Evolutionary conservation across 1,140 invertebrate species (phyloP), one percentile per base, ranked within the genome.

Genomic region (Ditylenchus dipsaci): DNA sequence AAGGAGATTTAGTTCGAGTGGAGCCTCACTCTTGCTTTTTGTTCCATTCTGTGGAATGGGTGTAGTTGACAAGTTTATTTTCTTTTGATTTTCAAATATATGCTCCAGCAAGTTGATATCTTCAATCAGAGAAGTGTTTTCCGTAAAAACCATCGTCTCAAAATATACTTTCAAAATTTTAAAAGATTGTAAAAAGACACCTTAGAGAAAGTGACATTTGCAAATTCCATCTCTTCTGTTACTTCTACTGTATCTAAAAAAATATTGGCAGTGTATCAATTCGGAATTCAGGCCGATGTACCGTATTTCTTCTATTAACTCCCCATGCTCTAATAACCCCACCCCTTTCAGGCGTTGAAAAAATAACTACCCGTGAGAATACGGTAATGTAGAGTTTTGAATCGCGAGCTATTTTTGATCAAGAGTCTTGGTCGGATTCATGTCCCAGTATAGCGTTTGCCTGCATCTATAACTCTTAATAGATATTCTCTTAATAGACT

Each of bases 71-170:
- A 19, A 17, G 33, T 8, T 59, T 57, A 0, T 67, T 67, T 26
- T 38, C 49, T 68, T 43, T 13, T 49, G 33, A 21, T 42, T 63
- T n/a, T 68, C 33, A 9, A 21, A 8, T 33, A 29, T 43, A 1
- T 49, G 23, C 42, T 68, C 67, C 13, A 68, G 23, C 33, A 66
- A 13, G 29, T 65, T 47, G 13, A 68, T 53, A 27, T 68, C 67
- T 3, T 68, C 67, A 8, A 56, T 15, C 43, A 68, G 49, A 42
- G 67, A 27, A 21, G 60, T 47, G 45, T 68, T 68, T 38, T 65
- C 67, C 13, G 42, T 29, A n/a, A 68, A 68, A 29, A 43, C 43
- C 11, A 68, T 56, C 17, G 27, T 60, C 67, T 68, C 0, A 53
- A 42, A 56, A 53, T 26, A 38, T 38, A 38, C 33, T 5, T 38